Percentiles rank a stretch among this genome's conserved stretches.
Evolutionary conservation across 1,140 invertebrate genomes (phyloP).

Genomic region (Batillaria attramentaria): DNA sequence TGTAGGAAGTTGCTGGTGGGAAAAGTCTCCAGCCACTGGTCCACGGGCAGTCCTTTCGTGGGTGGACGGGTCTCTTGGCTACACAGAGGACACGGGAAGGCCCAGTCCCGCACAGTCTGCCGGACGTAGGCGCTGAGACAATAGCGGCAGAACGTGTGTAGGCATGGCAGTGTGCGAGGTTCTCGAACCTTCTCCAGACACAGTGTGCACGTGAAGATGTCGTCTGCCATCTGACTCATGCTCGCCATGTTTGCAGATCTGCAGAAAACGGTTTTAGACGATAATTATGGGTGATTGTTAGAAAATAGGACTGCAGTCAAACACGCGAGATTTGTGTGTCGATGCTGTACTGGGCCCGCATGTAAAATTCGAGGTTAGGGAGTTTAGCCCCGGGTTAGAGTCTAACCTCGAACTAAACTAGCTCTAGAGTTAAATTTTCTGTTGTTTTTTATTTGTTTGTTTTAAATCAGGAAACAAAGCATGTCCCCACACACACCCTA

Average conservation of each 20-base stretch:
- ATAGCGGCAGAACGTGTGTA: constrained; percentile 40
- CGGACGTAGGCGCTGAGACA: constrained; percentile 33
- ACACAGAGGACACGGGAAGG: constrained; percentile 36
- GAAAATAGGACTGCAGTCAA: background rate
- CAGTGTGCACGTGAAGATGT: constrained; percentile 38
- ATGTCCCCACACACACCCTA: no score
- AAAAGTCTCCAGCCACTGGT: constrained; percentile 44
- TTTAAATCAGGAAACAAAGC: no score
- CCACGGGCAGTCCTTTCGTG: constrained; percentile 30
- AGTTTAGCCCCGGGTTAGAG: background rate
- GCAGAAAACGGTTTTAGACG: no score
- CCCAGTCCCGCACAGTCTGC: constrained; percentile 27
- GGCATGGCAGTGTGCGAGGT: constrained; percentile 36
- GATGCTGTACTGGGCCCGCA: background rate
- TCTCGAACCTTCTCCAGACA: constrained; percentile 40
- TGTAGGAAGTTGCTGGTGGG: constrained; percentile 30
- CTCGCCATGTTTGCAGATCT: constrained; percentile 26
- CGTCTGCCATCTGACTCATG: constrained; percentile 33
- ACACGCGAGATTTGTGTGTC: no score
- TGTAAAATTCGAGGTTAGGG: background rate
- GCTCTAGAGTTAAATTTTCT: no score
- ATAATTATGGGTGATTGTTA: background rate
- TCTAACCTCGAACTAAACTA: no score
- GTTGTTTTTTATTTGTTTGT: no score
- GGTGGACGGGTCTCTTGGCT: constrained; percentile 2